A percentile compares a stretch with the other conserved stretches of the same genome.
Evolutionary conservation across 2,888 invertebrate genomes (phyloP).

Genomic region (Campaea margaritaria): DNA sequence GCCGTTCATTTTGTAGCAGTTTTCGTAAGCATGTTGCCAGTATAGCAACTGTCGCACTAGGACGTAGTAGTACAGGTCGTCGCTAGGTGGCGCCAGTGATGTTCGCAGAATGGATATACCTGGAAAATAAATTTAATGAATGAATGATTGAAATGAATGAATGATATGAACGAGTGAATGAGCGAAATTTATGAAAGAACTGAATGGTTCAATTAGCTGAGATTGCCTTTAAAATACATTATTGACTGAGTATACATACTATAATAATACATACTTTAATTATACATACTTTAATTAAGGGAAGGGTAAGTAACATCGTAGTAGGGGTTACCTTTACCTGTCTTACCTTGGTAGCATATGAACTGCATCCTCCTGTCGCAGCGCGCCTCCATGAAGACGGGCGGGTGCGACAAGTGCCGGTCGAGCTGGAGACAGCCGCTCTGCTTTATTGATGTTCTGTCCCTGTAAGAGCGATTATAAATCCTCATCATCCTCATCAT

Average conservation of each 20-base stretch:
- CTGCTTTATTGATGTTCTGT: slow-evolving; percentile 61
- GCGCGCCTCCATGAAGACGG: slow-evolving; percentile 77
- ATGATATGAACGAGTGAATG: too few relatives aligned
- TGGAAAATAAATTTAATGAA: too few relatives aligned
- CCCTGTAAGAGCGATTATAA: slow-evolving; percentile 49
- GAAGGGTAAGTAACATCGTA: too few relatives aligned
- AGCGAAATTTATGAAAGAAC: too few relatives aligned
- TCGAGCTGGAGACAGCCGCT: slow-evolving; percentile 81
- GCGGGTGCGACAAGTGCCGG: slow-evolving; percentile 68
- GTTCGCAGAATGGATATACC: slow-evolving; percentile 48
- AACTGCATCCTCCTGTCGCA: slow-evolving; percentile 82
- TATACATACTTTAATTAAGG: too few relatives aligned
- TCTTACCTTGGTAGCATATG: slow-evolving; percentile 72
- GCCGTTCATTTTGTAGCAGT: slow-evolving; percentile 72
- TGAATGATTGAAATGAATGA: too few relatives aligned
- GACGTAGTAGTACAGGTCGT: slow-evolving; percentile 72
- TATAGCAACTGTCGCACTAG: slow-evolving; percentile 63
- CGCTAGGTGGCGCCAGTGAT: slow-evolving; percentile 59
- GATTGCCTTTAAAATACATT: too few relatives aligned
- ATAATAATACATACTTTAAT: too few relatives aligned
- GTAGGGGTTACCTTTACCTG: too few relatives aligned
- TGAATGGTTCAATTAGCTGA: too few relatives aligned
- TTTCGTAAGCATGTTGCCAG: slow-evolving; percentile 78
- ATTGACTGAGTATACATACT: too few relatives aligned
- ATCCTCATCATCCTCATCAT: not conserved